Evolutionary conservation across 2,113 vertebrate species (phyloP).

Genomic region (Struthio camelus): DNA sequence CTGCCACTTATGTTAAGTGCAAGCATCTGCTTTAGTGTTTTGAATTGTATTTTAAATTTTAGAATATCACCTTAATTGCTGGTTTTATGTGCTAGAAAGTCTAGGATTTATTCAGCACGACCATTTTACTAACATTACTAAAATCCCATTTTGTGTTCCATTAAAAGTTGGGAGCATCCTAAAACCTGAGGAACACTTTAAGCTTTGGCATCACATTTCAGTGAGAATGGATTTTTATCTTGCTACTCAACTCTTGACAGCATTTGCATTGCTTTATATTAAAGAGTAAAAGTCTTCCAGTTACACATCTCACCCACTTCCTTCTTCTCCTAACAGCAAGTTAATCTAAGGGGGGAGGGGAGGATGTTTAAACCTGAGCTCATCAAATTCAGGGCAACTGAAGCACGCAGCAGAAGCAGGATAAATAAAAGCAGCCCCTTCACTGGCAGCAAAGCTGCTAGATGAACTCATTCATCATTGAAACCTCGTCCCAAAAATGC

Average conservation of each 20-base stretch:
- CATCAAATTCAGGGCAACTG: background rate
- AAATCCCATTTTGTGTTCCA: background rate
- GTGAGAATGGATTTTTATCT: background rate
- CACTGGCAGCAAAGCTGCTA: background rate
- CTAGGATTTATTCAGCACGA: background rate
- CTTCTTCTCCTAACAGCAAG: background rate
- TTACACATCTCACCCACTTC: background rate
- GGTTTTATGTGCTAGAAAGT: background rate
- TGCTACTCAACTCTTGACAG: background rate
- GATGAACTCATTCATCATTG: background rate
- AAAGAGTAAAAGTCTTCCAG: background rate
- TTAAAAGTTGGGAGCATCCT: background rate
- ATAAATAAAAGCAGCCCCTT: background rate
- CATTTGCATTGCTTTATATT: fast-evolving
- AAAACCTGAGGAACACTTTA: background rate
- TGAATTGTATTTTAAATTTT: background rate
- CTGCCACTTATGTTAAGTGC: background rate
- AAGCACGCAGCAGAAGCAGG: fast-evolving
- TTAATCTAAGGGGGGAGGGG: background rate
- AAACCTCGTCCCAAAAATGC: background rate
- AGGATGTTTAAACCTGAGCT: background rate
- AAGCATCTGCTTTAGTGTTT: background rate
- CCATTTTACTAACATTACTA: fast-evolving
- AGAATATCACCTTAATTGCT: background rate
- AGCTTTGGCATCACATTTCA: background rate